Evolutionary conservation across 2,888 invertebrate species (phyloP).

Genomic region (Scaptomyza parva): DNA sequence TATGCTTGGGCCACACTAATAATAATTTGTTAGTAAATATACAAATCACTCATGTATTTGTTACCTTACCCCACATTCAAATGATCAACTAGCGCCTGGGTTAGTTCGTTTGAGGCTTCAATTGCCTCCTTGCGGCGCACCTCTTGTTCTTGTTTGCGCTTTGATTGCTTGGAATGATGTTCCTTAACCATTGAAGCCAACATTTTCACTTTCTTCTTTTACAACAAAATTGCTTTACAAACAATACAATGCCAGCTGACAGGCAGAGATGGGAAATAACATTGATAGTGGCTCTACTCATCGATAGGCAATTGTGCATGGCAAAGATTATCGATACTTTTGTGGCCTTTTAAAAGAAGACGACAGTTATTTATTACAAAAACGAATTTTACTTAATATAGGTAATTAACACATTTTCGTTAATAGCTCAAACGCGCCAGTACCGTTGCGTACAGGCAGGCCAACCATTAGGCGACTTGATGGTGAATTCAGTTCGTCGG

Average conservation of each 20-base stretch:
- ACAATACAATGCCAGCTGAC: conserved; percentile 86
- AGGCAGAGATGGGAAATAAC: conserved; percentile 23
- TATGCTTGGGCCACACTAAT: conserved; percentile 97
- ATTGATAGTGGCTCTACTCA: conserved; percentile 2
- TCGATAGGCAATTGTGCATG: conserved; percentile 20
- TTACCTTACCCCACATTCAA: conserved; percentile 95
- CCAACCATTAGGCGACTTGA: conserved; percentile 95
- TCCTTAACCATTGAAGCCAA: conserved; percentile 94
- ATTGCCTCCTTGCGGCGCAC: conserved; percentile 97
- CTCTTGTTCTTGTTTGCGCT: conserved; percentile 95
- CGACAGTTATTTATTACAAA: conserved; percentile 11
- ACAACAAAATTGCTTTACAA: conserved; percentile 76
- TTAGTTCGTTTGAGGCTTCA: conserved; percentile 95
- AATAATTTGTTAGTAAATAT: conserved; percentile 3
- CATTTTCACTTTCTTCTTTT: conserved; percentile 86
- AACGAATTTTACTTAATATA: conserved; percentile 8
- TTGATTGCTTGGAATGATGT: conserved; percentile 92
- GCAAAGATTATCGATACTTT: conserved; percentile 13
- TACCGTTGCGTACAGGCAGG: conserved; percentile 92
- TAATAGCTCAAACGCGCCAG: conserved; percentile 89
- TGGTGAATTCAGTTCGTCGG: conserved; percentile 92
- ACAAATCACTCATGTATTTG: neutral
- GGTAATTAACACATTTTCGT: conserved; percentile 72
- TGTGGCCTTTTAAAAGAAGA: neutral
- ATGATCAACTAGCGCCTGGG: conserved; percentile 97